A percentile compares a stretch with the other conserved stretches of the same genome.
These are phyloP conservation scores for Ivindomyrus marchei DNA, from an alignment of 2,113 vertebrate genomes.

Conservation along the genomic window DNA sequence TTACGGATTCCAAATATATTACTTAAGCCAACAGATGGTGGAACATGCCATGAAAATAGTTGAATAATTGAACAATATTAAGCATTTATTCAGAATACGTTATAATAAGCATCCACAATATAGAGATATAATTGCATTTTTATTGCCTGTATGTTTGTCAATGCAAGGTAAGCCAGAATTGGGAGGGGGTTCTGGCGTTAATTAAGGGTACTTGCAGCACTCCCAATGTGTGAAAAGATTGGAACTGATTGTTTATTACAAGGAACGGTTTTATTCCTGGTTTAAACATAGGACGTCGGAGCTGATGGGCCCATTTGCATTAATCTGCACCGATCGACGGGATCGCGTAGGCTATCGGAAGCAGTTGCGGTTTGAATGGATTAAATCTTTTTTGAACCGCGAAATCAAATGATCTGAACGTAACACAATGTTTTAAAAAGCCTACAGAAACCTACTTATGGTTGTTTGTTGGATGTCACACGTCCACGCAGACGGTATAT, in stretches of 20 bases:
- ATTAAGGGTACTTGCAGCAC: constrained; percentile 1
- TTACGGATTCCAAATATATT: not conserved
- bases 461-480: constrained; percentile 12
- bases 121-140: not conserved
- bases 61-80: not conserved
- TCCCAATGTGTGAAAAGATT: constrained; percentile 2
- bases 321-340: constrained; percentile 1
- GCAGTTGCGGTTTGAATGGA: not conserved
- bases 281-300: not conserved
- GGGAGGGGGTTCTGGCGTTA: not conserved
- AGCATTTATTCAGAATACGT: not conserved
- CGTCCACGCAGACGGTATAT: constrained; percentile 18
- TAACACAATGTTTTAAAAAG: constrained; percentile 1
- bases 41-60: not conserved
- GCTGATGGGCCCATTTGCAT: not conserved
- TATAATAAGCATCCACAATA: not conserved
- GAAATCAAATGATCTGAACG: constrained; percentile 14
- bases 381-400: constrained; percentile 5
- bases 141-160: not conserved
- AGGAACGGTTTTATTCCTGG: not conserved
- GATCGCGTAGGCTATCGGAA: constrained; percentile 15
- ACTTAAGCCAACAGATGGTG: not conserved
- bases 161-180: not conserved
- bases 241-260: constrained; percentile 8
- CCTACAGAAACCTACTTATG: not conserved